phyloP scores from a whole-genome alignment of 2,113 vertebrate genomes.

The Prolemur simus region DNA sequence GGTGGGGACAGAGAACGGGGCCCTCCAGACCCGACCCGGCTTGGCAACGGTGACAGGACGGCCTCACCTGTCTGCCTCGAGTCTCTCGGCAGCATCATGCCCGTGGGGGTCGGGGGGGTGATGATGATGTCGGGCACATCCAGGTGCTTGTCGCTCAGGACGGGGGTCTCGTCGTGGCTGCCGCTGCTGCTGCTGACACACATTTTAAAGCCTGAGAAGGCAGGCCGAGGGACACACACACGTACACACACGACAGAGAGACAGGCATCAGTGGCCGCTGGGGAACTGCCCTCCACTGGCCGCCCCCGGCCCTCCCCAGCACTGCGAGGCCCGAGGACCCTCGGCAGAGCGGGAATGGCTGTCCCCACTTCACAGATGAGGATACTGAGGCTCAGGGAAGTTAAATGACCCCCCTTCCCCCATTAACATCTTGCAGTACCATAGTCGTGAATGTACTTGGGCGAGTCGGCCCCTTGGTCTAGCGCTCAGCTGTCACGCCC shows the following conservation, averaged over 20 bases:
- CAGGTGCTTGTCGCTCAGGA: slow-evolving; percentile 65
- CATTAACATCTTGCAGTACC: background rate
- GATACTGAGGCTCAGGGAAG: background rate
- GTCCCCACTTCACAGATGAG: background rate
- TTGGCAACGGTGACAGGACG: background rate
- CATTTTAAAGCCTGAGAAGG: slow-evolving; percentile 81
- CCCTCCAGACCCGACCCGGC: too few species aligned
- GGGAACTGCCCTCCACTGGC: background rate
- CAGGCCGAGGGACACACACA: slow-evolving; percentile 28
- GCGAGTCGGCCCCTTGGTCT: background rate
- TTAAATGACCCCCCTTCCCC: background rate
- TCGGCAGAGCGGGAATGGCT: background rate
- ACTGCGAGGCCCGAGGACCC: accelerated
- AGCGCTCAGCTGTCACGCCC: background rate
- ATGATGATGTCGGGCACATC: slow-evolving; percentile 86
- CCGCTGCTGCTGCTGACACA: slow-evolving; percentile 76
- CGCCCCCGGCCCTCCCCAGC: accelerated
- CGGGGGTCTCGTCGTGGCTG: background rate
- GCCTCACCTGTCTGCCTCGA: slow-evolving; percentile 8
- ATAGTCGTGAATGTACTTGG: background rate
- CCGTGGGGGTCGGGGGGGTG: slow-evolving; percentile 85
- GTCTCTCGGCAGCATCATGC: slow-evolving; percentile 71
- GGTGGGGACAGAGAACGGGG: background rate
- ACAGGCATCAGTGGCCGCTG: slow-evolving; percentile 33
- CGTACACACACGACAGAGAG: background rate